Percentiles rank a stretch among this genome's conserved stretches.
These are phyloP conservation scores for Sus cebifrons DNA, from an alignment of 2,797 vertebrate species.

Conservation along the genomic window DNA sequence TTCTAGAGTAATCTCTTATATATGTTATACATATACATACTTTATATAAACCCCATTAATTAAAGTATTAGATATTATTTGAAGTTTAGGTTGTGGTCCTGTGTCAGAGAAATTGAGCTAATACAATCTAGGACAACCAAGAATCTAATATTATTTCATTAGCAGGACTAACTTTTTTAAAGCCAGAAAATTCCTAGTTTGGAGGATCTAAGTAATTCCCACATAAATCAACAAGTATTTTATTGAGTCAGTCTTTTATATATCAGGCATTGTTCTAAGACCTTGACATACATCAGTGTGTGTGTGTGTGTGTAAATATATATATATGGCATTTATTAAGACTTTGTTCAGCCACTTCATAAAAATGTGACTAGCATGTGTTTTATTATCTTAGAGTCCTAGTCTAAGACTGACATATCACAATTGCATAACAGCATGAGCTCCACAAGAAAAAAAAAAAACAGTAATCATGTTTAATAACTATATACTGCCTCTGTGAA, in stretches of 20 bases:
- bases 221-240: neutral
- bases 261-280: neutral
- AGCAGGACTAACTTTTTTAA: neutral
- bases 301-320: no score
- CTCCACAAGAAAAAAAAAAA: neutral
- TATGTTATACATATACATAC: neutral
- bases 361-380: neutral
- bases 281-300: rapidly evolving
- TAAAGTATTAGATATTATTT: neutral
- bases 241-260: neutral
- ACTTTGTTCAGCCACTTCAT: constrained; percentile 11
- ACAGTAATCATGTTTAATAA: neutral
- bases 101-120: neutral
- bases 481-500: neutral
- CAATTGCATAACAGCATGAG: neutral
- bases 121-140: neutral
- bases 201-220: neutral
- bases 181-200: neutral
- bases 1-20: neutral
- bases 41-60: neutral
- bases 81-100: neutral
- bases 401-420: neutral
- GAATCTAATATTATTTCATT: neutral
- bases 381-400: neutral
- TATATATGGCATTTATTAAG: neutral